Evolutionary conservation across 2,888 invertebrate genomes (phyloP).

Genomic region (Hypena proboscidalis): DNA sequence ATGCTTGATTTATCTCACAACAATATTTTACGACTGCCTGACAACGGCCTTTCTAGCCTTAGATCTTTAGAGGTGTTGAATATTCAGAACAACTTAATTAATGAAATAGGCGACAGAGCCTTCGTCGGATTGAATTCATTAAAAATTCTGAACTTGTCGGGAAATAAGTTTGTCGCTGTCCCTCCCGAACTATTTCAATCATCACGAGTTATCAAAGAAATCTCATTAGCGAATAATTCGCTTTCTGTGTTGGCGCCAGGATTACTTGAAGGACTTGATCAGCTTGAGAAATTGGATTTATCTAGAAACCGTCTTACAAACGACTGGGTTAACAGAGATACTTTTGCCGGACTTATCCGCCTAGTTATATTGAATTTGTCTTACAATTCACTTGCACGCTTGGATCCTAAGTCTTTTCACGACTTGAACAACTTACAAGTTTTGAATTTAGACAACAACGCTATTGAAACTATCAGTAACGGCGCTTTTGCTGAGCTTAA

Average conservation of each 20-base stretch:
- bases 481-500: conserved; percentile 90
- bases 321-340: conserved; percentile 91
- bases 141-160: conserved; percentile 90
- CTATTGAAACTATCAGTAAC: conserved; percentile 88
- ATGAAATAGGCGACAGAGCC: conserved; percentile 90
- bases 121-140: conserved; percentile 89
- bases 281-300: conserved; percentile 90
- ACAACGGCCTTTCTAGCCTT: conserved; percentile 89
- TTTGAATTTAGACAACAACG: conserved; percentile 90
- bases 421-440: conserved; percentile 91
- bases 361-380: conserved; percentile 91
- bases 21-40: conserved; percentile 88
- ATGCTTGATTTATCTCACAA: conserved; percentile 90
- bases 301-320: conserved; percentile 90
- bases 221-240: conserved; percentile 92
- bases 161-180: conserved; percentile 91
- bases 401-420: conserved; percentile 90
- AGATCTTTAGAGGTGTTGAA: conserved; percentile 89
- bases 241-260: conserved; percentile 90
- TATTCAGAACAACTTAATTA: conserved; percentile 91
- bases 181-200: conserved; percentile 92
- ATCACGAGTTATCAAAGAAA: conserved; percentile 88
- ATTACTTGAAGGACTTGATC: conserved; percentile 89
- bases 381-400: conserved; percentile 88
- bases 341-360: conserved; percentile 90